phyloP scores from a whole-genome alignment of 92 coral and sea anemone genomes.

The Epizoanthus fatuus region DNA sequence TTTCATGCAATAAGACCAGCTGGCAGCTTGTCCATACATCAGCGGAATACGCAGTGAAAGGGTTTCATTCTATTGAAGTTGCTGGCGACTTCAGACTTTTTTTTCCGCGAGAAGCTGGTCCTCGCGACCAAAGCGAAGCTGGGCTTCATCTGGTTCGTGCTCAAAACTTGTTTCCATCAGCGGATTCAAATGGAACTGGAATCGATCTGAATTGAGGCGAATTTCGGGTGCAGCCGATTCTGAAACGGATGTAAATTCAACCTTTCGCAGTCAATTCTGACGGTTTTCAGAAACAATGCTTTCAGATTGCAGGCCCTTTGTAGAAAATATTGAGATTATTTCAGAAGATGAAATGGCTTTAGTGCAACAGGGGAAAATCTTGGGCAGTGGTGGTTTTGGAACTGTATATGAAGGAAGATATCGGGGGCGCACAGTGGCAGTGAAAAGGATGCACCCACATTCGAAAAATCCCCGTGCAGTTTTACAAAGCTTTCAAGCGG shows the following conservation, averaged over 20 bases:
- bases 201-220: constrained; percentile 61
- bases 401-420: constrained; percentile 88
- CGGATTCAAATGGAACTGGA: neutral
- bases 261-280: constrained; percentile 73
- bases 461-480: constrained; percentile 96
- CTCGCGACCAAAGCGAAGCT: constrained; percentile 61
- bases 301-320: constrained; percentile 75
- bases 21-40: constrained; percentile 77
- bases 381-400: constrained; percentile 99
- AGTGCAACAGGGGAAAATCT: constrained; percentile 79
- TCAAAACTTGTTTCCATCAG: neutral
- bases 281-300: constrained; percentile 76
- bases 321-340: constrained; percentile 84
- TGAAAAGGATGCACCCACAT: constrained; percentile 88
- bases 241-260: constrained; percentile 63
- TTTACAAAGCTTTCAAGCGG: constrained; percentile 96
- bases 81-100: constrained; percentile 90
- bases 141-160: constrained; percentile 47
- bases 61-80: constrained; percentile 83
- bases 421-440: constrained; percentile 88
- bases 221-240: constrained; percentile 65
- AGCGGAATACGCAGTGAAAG: constrained; percentile 67
- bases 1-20: constrained; percentile 77
- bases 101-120: constrained; percentile 86
- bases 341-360: constrained; percentile 86